phyloP scores from a whole-genome alignment of 2,797 vertebrate species.

The Caiman crocodilus region DNA sequence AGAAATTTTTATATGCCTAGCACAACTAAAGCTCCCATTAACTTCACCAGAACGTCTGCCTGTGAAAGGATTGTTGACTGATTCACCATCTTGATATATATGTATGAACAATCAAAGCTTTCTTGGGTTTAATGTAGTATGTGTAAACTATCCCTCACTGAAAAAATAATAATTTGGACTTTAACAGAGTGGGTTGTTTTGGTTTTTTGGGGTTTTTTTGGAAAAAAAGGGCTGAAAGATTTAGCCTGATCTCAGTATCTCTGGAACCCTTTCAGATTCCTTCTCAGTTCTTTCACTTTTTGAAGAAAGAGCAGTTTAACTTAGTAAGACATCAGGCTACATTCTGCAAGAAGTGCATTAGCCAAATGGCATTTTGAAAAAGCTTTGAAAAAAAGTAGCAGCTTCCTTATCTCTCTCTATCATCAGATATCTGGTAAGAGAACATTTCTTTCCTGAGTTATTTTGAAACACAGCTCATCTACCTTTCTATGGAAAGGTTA shows the following conservation, averaged over 20 bases:
- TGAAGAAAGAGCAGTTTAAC: conserved; percentile 13
- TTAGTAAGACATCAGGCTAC: neutral
- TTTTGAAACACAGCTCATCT: neutral
- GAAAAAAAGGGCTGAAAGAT: rapidly evolving
- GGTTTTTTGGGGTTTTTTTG: neutral
- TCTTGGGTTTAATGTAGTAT: neutral
- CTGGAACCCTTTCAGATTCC: neutral
- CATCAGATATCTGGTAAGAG: neutral
- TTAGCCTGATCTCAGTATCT: neutral
- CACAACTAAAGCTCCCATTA: neutral
- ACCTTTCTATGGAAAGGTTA: neutral
- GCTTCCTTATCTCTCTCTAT: neutral
- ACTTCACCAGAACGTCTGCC: neutral
- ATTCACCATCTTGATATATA: neutral
- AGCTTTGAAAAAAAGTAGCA: neutral
- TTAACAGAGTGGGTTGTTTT: neutral
- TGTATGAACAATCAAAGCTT: neutral
- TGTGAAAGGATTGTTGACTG: neutral
- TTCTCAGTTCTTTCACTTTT: neutral
- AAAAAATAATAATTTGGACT: conserved; percentile 3
- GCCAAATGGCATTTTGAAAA: neutral
- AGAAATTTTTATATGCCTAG: neutral
- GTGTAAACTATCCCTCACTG: neutral
- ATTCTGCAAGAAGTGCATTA: neutral
- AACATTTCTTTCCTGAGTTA: neutral